Conservation (phyloP, 1,140 invertebrate genomes). For the Thereuonema tuberculata region DNA sequence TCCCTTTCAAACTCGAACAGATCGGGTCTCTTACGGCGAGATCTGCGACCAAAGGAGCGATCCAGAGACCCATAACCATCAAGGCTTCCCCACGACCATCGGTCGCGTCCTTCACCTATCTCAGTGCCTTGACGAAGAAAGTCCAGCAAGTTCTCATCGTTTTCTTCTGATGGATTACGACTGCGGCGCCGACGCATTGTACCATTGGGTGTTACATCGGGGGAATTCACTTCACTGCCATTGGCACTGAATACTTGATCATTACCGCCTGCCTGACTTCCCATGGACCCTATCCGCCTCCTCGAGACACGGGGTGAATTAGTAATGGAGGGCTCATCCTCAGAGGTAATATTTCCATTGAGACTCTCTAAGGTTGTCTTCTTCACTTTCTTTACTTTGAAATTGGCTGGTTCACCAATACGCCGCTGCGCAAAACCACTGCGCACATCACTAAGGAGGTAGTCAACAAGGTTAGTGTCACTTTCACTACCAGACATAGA, state of each 20-base stretch:
- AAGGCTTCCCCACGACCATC: conserved; percentile 72
- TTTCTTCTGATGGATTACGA: conserved; percentile 64
- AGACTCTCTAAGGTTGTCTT: too few species aligned
- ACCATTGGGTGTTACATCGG: conserved; percentile 76
- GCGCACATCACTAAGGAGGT: conserved; percentile 53
- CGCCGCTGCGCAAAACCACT: conserved; percentile 41
- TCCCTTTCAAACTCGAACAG: conserved; percentile 54
- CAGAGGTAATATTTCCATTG: conserved; percentile 15
- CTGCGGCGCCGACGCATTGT: conserved; percentile 63
- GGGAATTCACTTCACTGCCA: conserved; percentile 38
- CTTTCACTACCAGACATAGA: conserved; percentile 53
- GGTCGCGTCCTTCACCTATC: conserved; percentile 54
- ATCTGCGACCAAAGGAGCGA: conserved; percentile 69
- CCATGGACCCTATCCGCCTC: conserved; percentile 42
- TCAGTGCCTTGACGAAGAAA: conserved; percentile 57
- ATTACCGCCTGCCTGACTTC: conserved; percentile 12
- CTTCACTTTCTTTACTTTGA: too few species aligned
- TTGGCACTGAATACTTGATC: conserved; percentile 20
- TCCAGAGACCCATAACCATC: conserved; percentile 40
- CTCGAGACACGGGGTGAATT: conserved; percentile 51
- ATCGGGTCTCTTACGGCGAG: conserved; percentile 50
- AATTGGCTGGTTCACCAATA: not conserved
- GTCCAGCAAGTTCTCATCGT: conserved; percentile 71
- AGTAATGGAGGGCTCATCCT: conserved; percentile 43
- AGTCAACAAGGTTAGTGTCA: conserved; percentile 54